Conservation (phyloP, 2,113 vertebrate species). For the Puffinus mauretanicus region DNA sequence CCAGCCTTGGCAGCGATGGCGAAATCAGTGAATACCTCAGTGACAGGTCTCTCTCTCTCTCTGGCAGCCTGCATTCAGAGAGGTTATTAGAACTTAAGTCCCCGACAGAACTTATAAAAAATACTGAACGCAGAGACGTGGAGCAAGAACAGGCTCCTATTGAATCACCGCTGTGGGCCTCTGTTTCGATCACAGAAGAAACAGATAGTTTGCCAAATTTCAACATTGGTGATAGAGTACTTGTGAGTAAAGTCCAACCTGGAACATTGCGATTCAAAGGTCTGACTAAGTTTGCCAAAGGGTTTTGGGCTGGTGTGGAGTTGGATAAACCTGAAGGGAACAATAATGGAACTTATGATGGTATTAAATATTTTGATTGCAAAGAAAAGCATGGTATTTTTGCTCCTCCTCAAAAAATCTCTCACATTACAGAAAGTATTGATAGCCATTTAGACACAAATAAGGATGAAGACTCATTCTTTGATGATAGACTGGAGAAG, state of each 20-base stretch:
- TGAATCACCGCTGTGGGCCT: constrained; percentile 25
- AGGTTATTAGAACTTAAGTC: constrained; percentile 76
- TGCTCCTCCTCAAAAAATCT: constrained; percentile 91
- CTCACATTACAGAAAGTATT: constrained; percentile 77
- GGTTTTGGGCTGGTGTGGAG: constrained; percentile 94
- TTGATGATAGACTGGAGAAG: constrained; percentile 72
- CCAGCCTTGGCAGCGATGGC: constrained; percentile 73
- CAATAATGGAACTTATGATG: constrained; percentile 89
- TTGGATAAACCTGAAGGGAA: constrained; percentile 92
- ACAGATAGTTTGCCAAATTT: constrained; percentile 78
- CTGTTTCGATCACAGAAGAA: neutral
- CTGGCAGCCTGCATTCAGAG: constrained; percentile 68
- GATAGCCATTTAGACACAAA: constrained; percentile 71
- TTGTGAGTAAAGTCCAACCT: constrained; percentile 88
- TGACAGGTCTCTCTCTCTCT: constrained; percentile 70
- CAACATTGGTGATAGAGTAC: constrained; percentile 85
- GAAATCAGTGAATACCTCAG: constrained; percentile 84
- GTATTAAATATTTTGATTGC: constrained; percentile 87
- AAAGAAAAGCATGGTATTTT: constrained; percentile 89
- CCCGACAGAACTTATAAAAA: constrained; percentile 67
- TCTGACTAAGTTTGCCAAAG: constrained; percentile 86
- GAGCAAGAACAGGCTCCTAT: constrained; percentile 11
- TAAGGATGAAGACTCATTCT: constrained; percentile 82
- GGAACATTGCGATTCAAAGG: constrained; percentile 92
- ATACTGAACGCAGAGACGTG: constrained; percentile 67